Evolutionary conservation across 2,797 vertebrate genomes (phyloP).

Genomic region (Cottoperca gobio): DNA sequence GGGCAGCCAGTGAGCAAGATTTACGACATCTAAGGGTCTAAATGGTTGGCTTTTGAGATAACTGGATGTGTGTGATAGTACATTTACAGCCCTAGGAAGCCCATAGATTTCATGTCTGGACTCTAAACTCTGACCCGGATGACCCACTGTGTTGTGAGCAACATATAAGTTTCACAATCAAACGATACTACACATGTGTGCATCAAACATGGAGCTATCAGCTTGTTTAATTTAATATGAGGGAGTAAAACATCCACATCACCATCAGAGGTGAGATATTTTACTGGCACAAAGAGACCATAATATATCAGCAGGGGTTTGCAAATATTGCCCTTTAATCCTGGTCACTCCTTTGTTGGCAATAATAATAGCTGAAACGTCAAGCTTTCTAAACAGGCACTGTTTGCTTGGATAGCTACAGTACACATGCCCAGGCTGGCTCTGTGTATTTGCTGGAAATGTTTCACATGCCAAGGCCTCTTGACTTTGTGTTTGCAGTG

Average conservation of each 20-base stretch:
- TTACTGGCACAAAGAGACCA: neutral
- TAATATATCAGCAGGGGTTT: neutral
- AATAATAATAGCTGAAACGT: conserved; percentile 1
- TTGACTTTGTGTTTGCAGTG: neutral
- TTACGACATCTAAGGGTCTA: conserved; percentile 62
- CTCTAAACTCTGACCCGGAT: conserved; percentile 33
- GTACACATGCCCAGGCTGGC: neutral
- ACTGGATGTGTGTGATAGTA: conserved; percentile 52
- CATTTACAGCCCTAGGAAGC: conserved; percentile 51
- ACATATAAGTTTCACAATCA: conserved; percentile 3
- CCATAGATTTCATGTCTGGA: conserved; percentile 45
- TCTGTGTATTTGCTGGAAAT: conserved; percentile 6
- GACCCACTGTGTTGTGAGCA: conserved; percentile 12
- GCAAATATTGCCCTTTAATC: conserved; percentile 7
- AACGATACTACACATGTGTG: neutral
- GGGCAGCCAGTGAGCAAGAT: conserved; percentile 57
- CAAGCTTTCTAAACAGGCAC: neutral
- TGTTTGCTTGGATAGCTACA: neutral
- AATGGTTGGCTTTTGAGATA: conserved; percentile 65
- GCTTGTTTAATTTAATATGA: conserved; percentile 3
- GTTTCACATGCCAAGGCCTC: neutral
- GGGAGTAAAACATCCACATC: neutral
- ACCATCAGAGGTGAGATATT: neutral
- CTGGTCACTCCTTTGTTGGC: neutral
- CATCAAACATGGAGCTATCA: neutral